These are phyloP conservation scores for Rhizomys pruinosus DNA, from an alignment of 2,113 vertebrate species.

Conservation along the genomic window DNA sequence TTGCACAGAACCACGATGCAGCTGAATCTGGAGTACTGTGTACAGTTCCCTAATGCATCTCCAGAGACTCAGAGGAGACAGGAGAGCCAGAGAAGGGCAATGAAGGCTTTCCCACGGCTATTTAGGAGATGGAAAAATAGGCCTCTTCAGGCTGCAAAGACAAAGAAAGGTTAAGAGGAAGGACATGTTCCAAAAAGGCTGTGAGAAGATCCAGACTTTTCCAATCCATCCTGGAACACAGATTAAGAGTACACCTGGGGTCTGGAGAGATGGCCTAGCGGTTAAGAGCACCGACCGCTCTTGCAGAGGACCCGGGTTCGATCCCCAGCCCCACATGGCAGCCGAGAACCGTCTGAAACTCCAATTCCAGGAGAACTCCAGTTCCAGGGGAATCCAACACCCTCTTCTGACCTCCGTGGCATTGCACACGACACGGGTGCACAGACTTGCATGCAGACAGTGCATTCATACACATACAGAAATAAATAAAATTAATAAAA, in stretches of 20 bases:
- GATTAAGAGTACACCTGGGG: neutral
- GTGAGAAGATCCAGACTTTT: neutral
- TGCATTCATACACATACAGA: no score
- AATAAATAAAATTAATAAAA: no score
- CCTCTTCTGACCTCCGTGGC: no score
- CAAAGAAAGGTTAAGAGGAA: conserved; percentile 59
- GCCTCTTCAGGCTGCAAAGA: conserved; percentile 40
- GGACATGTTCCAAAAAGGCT: neutral
- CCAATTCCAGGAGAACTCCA: no score
- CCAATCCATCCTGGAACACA: neutral
- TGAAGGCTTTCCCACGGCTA: conserved; percentile 30
- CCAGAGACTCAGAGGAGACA: conserved; percentile 26
- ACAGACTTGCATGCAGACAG: no score
- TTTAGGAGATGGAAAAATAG: conserved; percentile 53
- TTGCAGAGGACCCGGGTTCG: no score
- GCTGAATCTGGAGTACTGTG: conserved; percentile 22
- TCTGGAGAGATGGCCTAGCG: no score
- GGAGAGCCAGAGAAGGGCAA: conserved; percentile 7
- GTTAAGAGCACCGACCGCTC: no score
- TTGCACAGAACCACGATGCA: conserved; percentile 11
- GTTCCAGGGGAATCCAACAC: no score
- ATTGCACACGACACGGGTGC: no score
- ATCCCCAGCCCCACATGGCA: no score
- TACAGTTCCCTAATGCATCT: neutral
- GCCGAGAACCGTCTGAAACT: no score